Evolutionary conservation across 1,140 invertebrate genomes (phyloP).

Genomic region (Zaprionus camerounensis): DNA sequence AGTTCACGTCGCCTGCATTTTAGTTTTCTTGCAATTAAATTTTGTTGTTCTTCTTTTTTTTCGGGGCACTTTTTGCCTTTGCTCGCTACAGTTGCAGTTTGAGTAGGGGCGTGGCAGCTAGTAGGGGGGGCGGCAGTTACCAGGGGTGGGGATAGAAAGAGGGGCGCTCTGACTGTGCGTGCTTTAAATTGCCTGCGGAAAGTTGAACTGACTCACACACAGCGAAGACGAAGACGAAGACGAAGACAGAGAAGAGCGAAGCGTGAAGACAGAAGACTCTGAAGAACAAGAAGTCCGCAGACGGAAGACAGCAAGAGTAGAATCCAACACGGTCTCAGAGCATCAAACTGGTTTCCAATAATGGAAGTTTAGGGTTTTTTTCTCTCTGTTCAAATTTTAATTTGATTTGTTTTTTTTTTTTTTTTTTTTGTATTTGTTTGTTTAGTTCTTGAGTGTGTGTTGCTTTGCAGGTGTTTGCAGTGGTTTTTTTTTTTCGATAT

Average conservation of each 20-base stretch:
- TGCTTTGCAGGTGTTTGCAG: conserved; percentile 1
- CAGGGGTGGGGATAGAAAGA: background rate
- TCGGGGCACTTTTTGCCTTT: conserved; percentile 12
- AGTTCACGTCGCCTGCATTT: conserved; percentile 4
- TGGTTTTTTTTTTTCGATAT: background rate
- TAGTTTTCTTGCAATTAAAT: conserved; percentile 7
- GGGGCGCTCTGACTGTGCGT: background rate
- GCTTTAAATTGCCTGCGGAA: conserved; percentile 11
- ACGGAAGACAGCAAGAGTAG: background rate
- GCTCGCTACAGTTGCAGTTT: background rate
- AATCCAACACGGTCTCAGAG: background rate
- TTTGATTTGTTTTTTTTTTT: background rate
- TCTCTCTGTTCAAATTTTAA: conserved; percentile 4
- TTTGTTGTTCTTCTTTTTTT: background rate
- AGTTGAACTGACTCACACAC: conserved; percentile 10
- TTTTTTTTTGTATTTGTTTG: background rate
- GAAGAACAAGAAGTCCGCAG: background rate
- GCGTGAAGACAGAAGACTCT: background rate
- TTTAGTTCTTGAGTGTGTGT: background rate
- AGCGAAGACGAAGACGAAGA: background rate
- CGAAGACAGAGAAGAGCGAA: background rate
- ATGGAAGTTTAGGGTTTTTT: conserved; percentile 25
- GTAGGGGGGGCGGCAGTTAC: background rate
- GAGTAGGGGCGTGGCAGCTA: background rate
- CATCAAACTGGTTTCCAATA: conserved; percentile 23